These are phyloP conservation scores for Salvelinus namaycush DNA, from an alignment of 2,113 vertebrate species.

Conservation along the genomic window DNA sequence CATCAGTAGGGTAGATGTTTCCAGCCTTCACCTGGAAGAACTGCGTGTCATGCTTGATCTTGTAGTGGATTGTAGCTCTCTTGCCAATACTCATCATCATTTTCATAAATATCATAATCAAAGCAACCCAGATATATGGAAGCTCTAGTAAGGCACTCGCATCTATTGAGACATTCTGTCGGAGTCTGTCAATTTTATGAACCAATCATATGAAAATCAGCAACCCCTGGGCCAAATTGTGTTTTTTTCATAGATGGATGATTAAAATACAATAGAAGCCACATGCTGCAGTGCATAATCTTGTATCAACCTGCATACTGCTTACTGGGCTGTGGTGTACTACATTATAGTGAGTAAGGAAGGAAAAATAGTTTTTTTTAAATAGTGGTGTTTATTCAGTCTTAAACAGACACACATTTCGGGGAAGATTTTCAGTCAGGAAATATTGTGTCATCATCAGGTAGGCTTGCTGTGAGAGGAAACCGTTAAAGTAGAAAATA, in stretches of 20 bases:
- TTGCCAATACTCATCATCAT: conserved; percentile 7
- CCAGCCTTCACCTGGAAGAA: conserved; percentile 8
- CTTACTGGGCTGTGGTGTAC: too few species aligned
- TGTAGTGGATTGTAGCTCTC: conserved; percentile 4
- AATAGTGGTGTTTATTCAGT: neutral
- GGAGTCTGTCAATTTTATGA: neutral
- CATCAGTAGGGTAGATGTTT: conserved; percentile 13
- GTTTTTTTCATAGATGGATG: too few species aligned
- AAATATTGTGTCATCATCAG: too few species aligned
- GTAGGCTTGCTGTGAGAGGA: too few species aligned
- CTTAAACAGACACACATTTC: neutral
- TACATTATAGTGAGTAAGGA: too few species aligned
- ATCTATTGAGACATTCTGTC: neutral
- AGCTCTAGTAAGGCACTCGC: neutral
- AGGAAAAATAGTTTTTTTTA: too few species aligned
- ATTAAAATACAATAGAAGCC: neutral
- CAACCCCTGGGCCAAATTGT: neutral
- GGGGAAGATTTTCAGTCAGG: too few species aligned
- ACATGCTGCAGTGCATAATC: neutral
- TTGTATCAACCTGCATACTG: neutral
- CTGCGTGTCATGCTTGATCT: conserved; percentile 11
- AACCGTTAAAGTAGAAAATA: too few species aligned
- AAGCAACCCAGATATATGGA: neutral
- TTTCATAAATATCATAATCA: conserved; percentile 15
- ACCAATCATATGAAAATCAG: neutral